phyloP scores from a whole-genome alignment of 2,113 vertebrate genomes.

The Gnathonemus echidnorhynchus region DNA sequence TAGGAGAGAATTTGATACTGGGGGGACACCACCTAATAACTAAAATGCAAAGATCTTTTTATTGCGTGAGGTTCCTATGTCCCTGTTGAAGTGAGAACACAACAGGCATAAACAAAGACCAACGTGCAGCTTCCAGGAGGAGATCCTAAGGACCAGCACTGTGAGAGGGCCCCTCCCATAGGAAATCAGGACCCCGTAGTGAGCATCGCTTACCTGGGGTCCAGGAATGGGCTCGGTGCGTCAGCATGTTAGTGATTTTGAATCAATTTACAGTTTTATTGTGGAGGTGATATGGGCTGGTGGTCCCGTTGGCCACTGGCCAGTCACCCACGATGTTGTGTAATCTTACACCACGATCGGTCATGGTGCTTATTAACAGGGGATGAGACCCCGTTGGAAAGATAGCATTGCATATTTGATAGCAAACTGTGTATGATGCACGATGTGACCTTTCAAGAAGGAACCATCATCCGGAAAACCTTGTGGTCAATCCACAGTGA shows the following conservation, averaged over 20 bases:
- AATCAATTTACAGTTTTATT: background rate
- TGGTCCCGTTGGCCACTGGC: background rate
- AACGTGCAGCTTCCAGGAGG: background rate
- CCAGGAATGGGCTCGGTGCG: background rate
- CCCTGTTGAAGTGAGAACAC: background rate
- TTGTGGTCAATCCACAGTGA: background rate
- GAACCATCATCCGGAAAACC: background rate
- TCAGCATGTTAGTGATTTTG: background rate
- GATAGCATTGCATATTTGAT: background rate
- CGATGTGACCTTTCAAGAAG: background rate
- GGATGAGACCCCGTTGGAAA: background rate
- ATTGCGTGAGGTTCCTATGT: background rate
- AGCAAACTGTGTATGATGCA: background rate
- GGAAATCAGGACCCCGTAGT: background rate
- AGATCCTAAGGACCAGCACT: background rate
- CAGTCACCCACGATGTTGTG: background rate
- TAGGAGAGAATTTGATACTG: background rate
- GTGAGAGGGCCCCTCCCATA: background rate
- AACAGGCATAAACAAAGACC: background rate
- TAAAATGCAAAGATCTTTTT: background rate
- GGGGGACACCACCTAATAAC: background rate
- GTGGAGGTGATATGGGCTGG: background rate
- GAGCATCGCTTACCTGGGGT: background rate
- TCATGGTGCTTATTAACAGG: background rate
- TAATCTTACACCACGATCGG: background rate